Conservation (phyloP, 2,888 invertebrate species). For the Beris morrisii region DNA sequence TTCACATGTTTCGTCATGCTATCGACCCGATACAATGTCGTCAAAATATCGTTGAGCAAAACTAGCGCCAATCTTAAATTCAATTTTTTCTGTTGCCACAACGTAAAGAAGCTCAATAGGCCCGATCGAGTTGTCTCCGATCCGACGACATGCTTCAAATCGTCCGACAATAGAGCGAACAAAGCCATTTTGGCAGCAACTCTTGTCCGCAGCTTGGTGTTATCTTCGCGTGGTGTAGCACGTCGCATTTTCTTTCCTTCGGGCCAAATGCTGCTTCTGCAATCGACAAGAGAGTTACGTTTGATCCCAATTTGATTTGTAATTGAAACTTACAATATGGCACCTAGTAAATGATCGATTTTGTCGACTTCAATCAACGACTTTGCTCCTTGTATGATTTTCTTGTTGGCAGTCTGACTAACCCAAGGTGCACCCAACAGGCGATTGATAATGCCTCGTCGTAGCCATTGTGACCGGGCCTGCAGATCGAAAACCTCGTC, state of each 20-base stretch:
- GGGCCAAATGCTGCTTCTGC: conserved; percentile 64
- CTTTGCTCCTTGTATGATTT: conserved; percentile 78
- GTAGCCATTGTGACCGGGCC: conserved; percentile 78
- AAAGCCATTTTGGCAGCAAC: conserved; percentile 76
- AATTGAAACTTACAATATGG: conserved; percentile 38
- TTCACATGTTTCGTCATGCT: conserved; percentile 42
- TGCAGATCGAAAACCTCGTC: conserved; percentile 85
- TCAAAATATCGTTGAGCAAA: conserved; percentile 62
- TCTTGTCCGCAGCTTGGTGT: conserved; percentile 65
- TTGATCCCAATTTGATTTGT: neutral
- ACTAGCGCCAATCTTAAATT: conserved; percentile 63
- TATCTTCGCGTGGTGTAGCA: conserved; percentile 40
- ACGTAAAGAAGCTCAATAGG: conserved; percentile 61
- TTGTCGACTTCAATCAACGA: conserved; percentile 76
- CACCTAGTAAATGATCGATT: conserved; percentile 61
- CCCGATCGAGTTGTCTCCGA: conserved; percentile 62
- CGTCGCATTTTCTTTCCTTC: conserved; percentile 54
- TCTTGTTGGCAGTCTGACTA: conserved; percentile 79
- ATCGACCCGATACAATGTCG: conserved; percentile 57
- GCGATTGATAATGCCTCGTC: conserved; percentile 73
- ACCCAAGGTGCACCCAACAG: conserved; percentile 58
- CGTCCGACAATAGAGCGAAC: conserved; percentile 70
- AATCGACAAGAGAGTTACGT: neutral
- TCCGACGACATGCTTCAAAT: conserved; percentile 63
- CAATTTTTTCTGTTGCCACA: conserved; percentile 62